Percentiles rank a stretch among this genome's conserved stretches.
Evolutionary conservation across 2,797 vertebrate genomes (phyloP).

Genomic region (Cryptoprocta ferox): DNA sequence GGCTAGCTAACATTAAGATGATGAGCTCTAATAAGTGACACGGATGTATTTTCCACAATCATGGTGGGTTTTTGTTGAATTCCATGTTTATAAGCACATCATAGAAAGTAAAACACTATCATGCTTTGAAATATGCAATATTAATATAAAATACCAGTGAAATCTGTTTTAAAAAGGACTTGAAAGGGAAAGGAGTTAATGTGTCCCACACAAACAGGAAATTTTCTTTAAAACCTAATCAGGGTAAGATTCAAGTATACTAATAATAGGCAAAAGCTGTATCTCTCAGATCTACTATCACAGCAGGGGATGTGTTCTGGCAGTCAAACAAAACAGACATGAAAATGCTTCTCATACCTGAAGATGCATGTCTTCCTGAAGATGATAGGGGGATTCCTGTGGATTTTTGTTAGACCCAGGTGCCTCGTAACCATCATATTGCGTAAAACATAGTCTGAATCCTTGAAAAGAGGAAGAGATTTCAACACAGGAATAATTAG

Average conservation of each 20-base stretch:
- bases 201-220: neutral
- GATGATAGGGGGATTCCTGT: conserved; percentile 74
- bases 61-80: neutral
- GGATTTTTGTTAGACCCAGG: conserved; percentile 81
- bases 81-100: conserved; percentile 33
- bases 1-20: neutral
- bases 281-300: neutral
- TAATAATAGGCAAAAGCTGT: neutral
- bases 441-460: conserved; percentile 79
- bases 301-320: neutral
- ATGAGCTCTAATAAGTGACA: conserved; percentile 23
- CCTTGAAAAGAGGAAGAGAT: conserved; percentile 79
- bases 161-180: conserved; percentile 35
- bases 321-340: neutral
- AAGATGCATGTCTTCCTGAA: conserved; percentile 85
- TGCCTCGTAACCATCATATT: conserved; percentile 81
- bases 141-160: conserved; percentile 26
- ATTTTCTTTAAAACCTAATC: neutral
- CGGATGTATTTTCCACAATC: neutral
- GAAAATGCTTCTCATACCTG: conserved; percentile 80
- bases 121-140: neutral
- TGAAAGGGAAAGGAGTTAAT: neutral
- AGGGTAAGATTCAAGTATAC: neutral
- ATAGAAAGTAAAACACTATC: conserved; percentile 7
- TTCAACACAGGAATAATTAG: neutral